Evolutionary conservation across 2,797 vertebrate species (phyloP).

Genomic region (Eupleurogrammus muticus): DNA sequence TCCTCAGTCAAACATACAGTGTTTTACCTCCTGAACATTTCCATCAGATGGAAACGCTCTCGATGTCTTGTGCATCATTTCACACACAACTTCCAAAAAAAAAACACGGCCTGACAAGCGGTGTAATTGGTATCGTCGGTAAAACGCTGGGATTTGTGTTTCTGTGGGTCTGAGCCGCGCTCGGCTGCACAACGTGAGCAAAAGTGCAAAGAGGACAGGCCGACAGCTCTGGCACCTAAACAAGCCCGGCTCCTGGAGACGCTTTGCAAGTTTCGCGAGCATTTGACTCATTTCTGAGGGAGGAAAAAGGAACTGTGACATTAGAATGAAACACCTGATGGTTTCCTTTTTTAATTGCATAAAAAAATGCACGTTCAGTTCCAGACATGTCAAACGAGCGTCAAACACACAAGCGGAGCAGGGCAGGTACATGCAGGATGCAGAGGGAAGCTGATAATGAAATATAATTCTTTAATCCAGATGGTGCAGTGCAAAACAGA

Average conservation of each 20-base stretch:
- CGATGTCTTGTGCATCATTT: slow-evolving; percentile 21
- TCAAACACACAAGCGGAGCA: no score
- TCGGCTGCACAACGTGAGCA: slow-evolving; percentile 2
- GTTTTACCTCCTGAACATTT: background rate
- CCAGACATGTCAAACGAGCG: no score
- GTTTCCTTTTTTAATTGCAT: background rate
- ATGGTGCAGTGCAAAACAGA: no score
- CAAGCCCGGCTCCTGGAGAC: background rate
- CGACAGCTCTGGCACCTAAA: background rate
- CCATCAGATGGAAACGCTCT: background rate
- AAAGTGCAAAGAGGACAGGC: background rate
- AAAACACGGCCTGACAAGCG: slow-evolving; percentile 11
- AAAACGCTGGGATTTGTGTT: slow-evolving; percentile 18
- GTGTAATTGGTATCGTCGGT: slow-evolving; percentile 26
- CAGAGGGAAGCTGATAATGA: no score
- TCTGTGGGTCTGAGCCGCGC: slow-evolving; percentile 27
- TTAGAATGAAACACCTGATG: background rate
- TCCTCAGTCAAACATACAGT: background rate
- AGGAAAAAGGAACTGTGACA: background rate
- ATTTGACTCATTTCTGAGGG: background rate
- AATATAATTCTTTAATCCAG: no score
- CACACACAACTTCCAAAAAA: slow-evolving; percentile 1
- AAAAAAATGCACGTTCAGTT: no score
- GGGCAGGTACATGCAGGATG: no score
- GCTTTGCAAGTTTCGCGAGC: background rate